Evolutionary conservation across 2,797 vertebrate genomes (phyloP).

Genomic region (Hydrocynus forskahlii): DNA sequence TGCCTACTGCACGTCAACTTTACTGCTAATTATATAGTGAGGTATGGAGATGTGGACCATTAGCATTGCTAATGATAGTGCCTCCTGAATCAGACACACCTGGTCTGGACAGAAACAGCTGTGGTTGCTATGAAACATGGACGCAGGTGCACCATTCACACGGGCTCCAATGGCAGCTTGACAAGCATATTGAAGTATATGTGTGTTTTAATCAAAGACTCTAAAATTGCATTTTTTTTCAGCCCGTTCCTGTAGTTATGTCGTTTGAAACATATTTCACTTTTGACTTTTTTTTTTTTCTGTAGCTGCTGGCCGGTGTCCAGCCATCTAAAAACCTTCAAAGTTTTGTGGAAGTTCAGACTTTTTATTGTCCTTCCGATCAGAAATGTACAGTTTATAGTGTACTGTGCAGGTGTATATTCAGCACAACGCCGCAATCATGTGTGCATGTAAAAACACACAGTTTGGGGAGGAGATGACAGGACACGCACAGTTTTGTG

Average conservation of each 20-base stretch:
- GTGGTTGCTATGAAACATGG: conserved; percentile 62
- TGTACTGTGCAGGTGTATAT: background rate
- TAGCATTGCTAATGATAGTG: conserved; percentile 64
- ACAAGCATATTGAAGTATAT: conserved; percentile 45
- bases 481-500: background rate
- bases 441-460: conserved; percentile 4
- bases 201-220: conserved; percentile 40
- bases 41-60: conserved; percentile 62
- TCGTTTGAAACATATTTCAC: background rate
- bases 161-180: conserved; percentile 27
- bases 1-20: conserved; percentile 57
- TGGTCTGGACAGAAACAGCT: conserved; percentile 62
- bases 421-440: background rate
- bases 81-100: conserved; percentile 62
- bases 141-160: conserved; percentile 52
- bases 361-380: background rate
- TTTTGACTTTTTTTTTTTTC: background rate
- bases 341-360: background rate
- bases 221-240: conserved; percentile 1
- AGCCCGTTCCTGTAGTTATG: background rate
- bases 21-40: conserved; percentile 63
- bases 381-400: background rate
- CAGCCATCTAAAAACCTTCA: conserved; percentile 1
- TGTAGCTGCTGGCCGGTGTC: conserved; percentile 10
- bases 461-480: conserved; percentile 17